Conservation (phyloP, 92 coral and sea anemone genomes). For the Chrysogorgia sp. region DNA sequence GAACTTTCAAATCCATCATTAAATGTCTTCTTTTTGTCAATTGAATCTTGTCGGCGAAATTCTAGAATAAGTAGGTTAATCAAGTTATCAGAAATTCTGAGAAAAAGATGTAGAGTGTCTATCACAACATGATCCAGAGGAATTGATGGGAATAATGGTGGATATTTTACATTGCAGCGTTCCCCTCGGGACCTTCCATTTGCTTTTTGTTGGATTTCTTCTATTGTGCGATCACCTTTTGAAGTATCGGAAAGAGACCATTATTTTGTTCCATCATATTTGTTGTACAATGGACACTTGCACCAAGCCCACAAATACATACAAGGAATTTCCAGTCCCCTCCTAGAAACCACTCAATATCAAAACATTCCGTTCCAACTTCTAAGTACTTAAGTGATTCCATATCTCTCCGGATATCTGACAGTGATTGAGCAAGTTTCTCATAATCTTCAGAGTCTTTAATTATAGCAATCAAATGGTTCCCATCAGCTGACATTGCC, state of each 20-base stretch:
- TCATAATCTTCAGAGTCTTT: constrained; percentile 42
- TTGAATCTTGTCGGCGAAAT: constrained; percentile 45
- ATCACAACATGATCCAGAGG: constrained; percentile 45
- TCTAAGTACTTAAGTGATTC: constrained; percentile 1
- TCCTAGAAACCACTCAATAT: constrained; percentile 26
- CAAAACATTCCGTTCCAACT: background rate
- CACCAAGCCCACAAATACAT: constrained; percentile 44
- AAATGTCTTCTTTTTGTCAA: constrained; percentile 48
- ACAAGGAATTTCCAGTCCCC: constrained; percentile 49
- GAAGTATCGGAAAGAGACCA: constrained; percentile 45
- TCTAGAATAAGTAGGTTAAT: constrained; percentile 49
- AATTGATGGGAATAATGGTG: constrained; percentile 36
- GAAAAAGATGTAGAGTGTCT: constrained; percentile 50
- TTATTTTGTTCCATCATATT: constrained; percentile 33
- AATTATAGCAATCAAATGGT: constrained; percentile 52
- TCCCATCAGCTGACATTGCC: constrained; percentile 57
- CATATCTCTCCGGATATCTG: constrained; percentile 43
- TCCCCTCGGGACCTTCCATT: constrained; percentile 31
- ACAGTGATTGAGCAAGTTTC: constrained; percentile 25
- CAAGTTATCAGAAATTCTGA: constrained; percentile 49
- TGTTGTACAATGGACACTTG: constrained; percentile 42
- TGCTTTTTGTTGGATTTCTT: constrained; percentile 29
- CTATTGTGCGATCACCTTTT: constrained; percentile 48
- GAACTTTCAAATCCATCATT: constrained; percentile 32
- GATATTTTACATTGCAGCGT: constrained; percentile 40